These are phyloP conservation scores for Orthonevra nobilis DNA, from an alignment of 2,888 invertebrate species.

Conservation along the genomic window DNA sequence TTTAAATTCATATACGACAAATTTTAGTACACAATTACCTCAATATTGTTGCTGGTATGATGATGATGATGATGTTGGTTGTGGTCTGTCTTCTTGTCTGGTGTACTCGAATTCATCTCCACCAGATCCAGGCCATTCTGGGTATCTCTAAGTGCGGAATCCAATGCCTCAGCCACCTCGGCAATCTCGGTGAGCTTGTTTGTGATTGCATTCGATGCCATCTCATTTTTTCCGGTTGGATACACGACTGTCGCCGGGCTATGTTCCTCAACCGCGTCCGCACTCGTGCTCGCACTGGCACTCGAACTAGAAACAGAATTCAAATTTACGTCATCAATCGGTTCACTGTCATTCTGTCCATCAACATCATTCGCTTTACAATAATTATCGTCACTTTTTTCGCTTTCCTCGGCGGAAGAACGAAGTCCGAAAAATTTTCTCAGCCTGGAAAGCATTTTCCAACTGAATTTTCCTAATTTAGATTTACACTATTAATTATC, in stretches of 20 bases:
- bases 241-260: constrained; percentile 72
- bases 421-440: constrained; percentile 77
- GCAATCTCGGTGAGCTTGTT: constrained; percentile 84
- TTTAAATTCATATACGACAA: neutral
- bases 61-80: constrained; percentile 32
- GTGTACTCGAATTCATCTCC: constrained; percentile 71
- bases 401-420: constrained; percentile 52
- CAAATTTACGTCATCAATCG: constrained; percentile 43
- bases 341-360: neutral
- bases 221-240: constrained; percentile 81
- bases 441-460: constrained; percentile 78
- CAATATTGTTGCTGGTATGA: constrained; percentile 66
- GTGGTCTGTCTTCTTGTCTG: constrained; percentile 75
- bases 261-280: constrained; percentile 3
- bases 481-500: constrained; percentile 55
- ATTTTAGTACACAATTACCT: constrained; percentile 66
- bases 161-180: constrained; percentile 85
- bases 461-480: constrained; percentile 69
- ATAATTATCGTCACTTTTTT: constrained; percentile 42
- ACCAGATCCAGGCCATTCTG: constrained; percentile 75
- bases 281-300: constrained; percentile 27
- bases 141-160: constrained; percentile 82
- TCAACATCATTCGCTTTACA: too few relatives aligned
- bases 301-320: constrained; percentile 48
- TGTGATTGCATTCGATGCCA: constrained; percentile 86